A percentile compares a stretch with the other conserved stretches of the same genome.
Evolutionary conservation across 1,140 invertebrate species (phyloP).

Genomic region (Hylaeus volcanicus): DNA sequence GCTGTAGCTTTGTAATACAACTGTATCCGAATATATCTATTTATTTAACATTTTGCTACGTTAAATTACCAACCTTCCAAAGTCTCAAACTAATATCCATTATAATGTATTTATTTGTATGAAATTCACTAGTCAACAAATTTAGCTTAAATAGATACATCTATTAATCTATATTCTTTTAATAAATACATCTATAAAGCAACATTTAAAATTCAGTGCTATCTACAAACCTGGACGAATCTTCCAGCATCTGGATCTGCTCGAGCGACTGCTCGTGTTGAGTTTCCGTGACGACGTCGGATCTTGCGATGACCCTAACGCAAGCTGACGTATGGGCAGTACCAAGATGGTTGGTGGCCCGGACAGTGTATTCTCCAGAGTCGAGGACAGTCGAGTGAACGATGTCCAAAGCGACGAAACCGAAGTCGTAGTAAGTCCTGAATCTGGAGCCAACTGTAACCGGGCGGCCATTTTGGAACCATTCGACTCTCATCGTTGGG

Average conservation of each 20-base stretch:
- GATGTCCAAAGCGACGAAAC: constrained; percentile 95
- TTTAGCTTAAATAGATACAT: too few species aligned
- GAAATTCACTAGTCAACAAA: too few species aligned
- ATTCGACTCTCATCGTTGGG: constrained; percentile 97
- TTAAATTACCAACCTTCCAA: too few species aligned
- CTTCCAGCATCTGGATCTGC: constrained; percentile 96
- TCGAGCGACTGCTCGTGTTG: constrained; percentile 97
- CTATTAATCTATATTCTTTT: too few species aligned
- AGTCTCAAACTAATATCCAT: too few species aligned
- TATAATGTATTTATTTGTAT: too few species aligned
- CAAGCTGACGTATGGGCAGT: constrained; percentile 94
- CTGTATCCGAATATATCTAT: too few species aligned
- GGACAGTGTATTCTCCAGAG: constrained; percentile 95
- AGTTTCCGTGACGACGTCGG: constrained; percentile 94
- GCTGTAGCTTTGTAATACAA: too few species aligned
- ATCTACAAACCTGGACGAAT: constrained; percentile 82
- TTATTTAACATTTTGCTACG: too few species aligned
- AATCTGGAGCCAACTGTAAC: constrained; percentile 94
- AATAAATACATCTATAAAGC: too few species aligned
- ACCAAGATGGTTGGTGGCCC: constrained; percentile 96
- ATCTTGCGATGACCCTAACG: constrained; percentile 90
- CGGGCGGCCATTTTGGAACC: constrained; percentile 95
- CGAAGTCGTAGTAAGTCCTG: constrained; percentile 97
- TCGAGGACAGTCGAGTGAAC: constrained; percentile 92
- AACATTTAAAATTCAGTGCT: too few species aligned